Percentiles rank a stretch among this genome's conserved stretches.
phyloP scores from a whole-genome alignment of 2,888 invertebrate species.

The Uropetala carovei region DNA sequence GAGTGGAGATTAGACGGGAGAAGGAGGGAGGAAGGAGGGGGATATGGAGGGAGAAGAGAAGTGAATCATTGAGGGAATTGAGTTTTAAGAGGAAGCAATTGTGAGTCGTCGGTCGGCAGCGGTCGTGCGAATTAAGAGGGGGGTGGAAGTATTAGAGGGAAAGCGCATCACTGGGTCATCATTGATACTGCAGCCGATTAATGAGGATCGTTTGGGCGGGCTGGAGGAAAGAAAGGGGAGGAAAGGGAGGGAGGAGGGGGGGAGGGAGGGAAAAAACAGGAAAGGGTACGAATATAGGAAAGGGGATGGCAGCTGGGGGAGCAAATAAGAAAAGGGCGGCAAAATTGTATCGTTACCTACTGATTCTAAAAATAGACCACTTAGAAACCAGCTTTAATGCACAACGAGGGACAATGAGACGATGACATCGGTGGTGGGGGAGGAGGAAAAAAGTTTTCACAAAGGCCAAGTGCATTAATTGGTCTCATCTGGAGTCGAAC shows the following conservation, averaged over 20 bases:
- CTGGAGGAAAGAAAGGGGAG: neutral
- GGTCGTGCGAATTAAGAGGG: neutral
- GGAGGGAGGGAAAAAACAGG: too few relatives aligned
- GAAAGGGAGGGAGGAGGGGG: neutral
- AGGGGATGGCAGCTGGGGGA: neutral
- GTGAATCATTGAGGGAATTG: conserved; percentile 32
- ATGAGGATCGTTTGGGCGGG: conserved; percentile 19
- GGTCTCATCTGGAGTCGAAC: conserved; percentile 28
- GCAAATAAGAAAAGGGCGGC: neutral
- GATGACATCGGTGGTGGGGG: neutral
- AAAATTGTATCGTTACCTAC: neutral
- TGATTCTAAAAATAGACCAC: neutral
- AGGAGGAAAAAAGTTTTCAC: neutral
- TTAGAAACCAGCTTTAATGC: neutral
- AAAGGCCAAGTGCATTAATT: conserved; percentile 24
- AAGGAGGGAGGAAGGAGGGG: neutral
- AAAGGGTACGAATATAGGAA: neutral
- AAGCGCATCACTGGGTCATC: neutral
- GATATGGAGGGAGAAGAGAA: neutral
- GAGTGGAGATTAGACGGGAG: neutral
- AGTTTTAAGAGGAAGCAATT: conserved; percentile 29
- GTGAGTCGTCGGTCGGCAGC: neutral
- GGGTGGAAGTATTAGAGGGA: too few relatives aligned
- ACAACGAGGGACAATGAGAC: neutral
- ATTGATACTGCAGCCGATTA: neutral